Conservation (phyloP, 2,113 vertebrate species). For the Ailurus styani region DNA sequence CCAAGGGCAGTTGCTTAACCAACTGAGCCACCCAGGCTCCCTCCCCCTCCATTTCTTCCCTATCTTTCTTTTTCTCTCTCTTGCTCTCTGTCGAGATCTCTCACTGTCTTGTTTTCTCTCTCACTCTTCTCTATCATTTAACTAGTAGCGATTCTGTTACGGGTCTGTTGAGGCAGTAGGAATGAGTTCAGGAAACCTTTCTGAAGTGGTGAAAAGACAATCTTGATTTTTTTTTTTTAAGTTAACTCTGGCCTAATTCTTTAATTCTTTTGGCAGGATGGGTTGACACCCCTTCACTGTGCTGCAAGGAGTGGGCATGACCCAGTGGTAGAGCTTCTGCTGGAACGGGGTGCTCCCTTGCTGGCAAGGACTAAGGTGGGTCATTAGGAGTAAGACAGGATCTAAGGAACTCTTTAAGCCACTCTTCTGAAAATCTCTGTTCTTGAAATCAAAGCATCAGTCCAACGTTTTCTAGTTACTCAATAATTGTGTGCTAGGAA, state of each 20-base stretch:
- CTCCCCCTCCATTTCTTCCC: neutral
- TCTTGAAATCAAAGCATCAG: neutral
- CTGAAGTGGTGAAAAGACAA: too few species aligned
- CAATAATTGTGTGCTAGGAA: neutral
- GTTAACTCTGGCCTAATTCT: neutral
- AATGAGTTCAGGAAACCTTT: neutral
- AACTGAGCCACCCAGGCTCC: too few species aligned
- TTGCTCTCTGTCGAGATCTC: neutral
- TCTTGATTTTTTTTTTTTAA: neutral
- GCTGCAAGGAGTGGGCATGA: conserved; percentile 96
- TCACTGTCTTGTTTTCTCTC: neutral
- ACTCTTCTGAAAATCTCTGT: neutral
- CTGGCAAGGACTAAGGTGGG: conserved; percentile 96
- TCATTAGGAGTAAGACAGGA: neutral
- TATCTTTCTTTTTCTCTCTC: neutral
- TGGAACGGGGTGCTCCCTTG: conserved; percentile 94
- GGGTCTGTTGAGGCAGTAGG: neutral
- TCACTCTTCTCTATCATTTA: neutral
- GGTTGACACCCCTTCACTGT: conserved; percentile 96
- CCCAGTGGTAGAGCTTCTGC: conserved; percentile 92
- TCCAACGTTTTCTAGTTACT: neutral
- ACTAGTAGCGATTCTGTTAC: neutral
- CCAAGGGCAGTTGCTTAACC: too few species aligned
- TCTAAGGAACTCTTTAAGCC: neutral
- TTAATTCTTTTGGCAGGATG: conserved; percentile 85